Percentiles rank a stretch among this genome's conserved stretches.
Evolutionary conservation across 2,113 vertebrate species (phyloP).

Genomic region (Engraulis encrasicolus): DNA sequence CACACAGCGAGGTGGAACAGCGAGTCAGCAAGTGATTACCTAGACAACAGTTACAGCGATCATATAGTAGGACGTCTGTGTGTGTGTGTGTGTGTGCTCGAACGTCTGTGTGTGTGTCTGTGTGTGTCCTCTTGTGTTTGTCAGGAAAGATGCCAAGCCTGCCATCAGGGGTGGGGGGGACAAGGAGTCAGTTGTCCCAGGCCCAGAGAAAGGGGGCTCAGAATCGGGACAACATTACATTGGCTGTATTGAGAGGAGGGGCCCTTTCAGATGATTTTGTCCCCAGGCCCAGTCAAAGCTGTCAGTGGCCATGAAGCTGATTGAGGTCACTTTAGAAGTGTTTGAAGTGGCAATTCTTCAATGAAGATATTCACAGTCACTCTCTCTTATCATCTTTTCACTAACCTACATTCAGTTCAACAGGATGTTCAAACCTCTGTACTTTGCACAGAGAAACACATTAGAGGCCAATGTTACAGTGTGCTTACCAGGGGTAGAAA

Average conservation of each 20-base stretch:
- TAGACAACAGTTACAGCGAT: background rate
- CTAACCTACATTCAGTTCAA: background rate
- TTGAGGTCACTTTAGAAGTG: background rate
- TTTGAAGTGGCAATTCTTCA: background rate
- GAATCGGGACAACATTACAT: too few species aligned
- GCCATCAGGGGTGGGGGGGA: too few species aligned
- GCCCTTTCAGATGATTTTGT: too few species aligned
- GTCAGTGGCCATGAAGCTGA: too few species aligned
- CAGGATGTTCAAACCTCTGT: background rate
- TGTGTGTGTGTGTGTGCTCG: background rate
- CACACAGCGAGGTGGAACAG: background rate
- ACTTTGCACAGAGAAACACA: background rate
- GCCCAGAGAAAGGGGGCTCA: too few species aligned
- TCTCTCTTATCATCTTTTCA: background rate
- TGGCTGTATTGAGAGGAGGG: too few species aligned
- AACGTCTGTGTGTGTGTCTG: background rate
- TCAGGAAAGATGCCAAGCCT: background rate
- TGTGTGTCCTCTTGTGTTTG: background rate
- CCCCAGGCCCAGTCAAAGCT: too few species aligned
- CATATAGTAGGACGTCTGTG: too few species aligned
- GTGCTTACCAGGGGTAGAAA: background rate
- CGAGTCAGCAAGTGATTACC: background rate
- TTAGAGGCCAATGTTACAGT: too few species aligned
- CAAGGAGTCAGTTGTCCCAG: too few species aligned
- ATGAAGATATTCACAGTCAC: background rate